A percentile compares a stretch with the other conserved stretches of the same genome.
Conservation (phyloP, 2,797 vertebrate species). For the Champsocephalus esox region DNA sequence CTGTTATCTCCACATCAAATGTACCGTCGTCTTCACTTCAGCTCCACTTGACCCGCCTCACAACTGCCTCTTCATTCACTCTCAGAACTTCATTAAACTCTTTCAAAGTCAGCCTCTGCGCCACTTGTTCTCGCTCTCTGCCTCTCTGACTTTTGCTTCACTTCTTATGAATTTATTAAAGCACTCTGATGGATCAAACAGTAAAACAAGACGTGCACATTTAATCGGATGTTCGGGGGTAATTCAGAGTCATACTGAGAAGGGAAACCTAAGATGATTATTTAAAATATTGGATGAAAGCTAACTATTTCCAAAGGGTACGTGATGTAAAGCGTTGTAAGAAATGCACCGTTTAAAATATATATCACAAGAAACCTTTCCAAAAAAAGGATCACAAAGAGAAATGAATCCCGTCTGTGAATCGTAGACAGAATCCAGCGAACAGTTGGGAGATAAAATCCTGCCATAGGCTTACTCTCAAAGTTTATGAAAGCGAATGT, state of each 20-base stretch:
- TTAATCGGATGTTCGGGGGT: not conserved
- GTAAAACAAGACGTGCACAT: conserved; percentile 11
- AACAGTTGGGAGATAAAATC: conserved; percentile 11
- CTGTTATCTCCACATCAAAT: conserved; percentile 70
- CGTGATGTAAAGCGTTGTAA: not conserved
- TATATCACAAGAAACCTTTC: not conserved
- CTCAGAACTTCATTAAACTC: conserved; percentile 54
- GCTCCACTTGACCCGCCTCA: conserved; percentile 56
- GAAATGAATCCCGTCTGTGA: not conserved
- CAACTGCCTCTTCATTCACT: conserved; percentile 35
- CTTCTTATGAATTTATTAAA: conserved; percentile 6
- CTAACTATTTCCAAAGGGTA: not conserved
- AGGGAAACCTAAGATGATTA: not conserved
- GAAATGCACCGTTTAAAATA: not conserved
- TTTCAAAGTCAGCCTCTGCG: not conserved
- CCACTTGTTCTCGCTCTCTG: not conserved
- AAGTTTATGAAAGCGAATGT: conserved; percentile 4
- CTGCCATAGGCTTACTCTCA: not conserved
- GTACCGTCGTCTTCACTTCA: conserved; percentile 55
- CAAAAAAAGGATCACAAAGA: not conserved
- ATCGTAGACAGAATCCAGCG: not conserved
- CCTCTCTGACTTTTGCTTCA: conserved; percentile 15
- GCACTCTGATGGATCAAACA: conserved; percentile 13
- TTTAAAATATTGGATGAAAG: not conserved
- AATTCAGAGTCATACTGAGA: not conserved